These are phyloP conservation scores for Trematomus loennbergii DNA, from an alignment of 2,113 vertebrate genomes.

Conservation along the genomic window DNA sequence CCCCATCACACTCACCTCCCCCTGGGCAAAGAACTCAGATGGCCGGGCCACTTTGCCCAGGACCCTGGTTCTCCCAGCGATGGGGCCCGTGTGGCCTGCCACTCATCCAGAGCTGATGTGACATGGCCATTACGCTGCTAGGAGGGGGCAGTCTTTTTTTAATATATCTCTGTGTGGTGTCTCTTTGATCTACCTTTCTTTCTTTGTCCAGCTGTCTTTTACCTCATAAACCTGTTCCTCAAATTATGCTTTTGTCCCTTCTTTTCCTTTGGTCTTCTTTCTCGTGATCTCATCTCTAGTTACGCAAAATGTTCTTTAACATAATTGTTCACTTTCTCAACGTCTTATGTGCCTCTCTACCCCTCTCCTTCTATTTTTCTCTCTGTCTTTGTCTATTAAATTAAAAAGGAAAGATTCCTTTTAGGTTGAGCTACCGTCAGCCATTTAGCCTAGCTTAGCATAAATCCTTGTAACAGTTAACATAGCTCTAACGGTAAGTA, in stretches of 20 bases:
- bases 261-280: background rate
- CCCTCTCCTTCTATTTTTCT: background rate
- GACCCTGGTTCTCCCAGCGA: conserved; percentile 58
- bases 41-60: conserved; percentile 68
- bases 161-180: conserved; percentile 24
- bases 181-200: conserved; percentile 14
- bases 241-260: background rate
- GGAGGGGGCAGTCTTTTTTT: conserved; percentile 45
- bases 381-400: conserved; percentile 8
- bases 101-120: conserved; percentile 77
- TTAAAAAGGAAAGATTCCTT: background rate
- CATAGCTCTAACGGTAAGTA: background rate
- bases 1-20: conserved; percentile 74
- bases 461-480: background rate
- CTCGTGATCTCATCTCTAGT: conserved; percentile 5
- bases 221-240: background rate
- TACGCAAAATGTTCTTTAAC: background rate
- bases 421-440: background rate
- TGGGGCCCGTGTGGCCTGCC: conserved; percentile 64
- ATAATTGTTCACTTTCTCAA: background rate
- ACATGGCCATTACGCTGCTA: conserved; percentile 73
- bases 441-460: background rate
- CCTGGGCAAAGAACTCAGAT: conserved; percentile 77
- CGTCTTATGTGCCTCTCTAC: background rate
- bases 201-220: conserved; percentile 29